A percentile compares a stretch with the other conserved stretches of the same genome.
Conservation (phyloP, 2,113 vertebrate species). For the Rhipidura dahli region DNA sequence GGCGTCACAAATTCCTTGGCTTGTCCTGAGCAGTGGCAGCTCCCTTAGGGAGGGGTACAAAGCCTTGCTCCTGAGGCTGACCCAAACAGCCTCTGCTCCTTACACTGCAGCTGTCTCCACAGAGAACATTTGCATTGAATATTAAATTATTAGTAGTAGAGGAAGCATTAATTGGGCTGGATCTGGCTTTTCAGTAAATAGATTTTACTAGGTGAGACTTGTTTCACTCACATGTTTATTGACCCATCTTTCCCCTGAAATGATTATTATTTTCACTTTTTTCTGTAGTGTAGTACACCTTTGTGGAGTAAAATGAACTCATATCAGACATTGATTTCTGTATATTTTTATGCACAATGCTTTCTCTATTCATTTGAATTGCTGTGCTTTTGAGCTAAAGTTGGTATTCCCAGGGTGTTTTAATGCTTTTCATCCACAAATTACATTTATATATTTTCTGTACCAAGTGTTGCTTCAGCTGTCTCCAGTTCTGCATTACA, state of each 20-base stretch:
- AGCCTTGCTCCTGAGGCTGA: not conserved
- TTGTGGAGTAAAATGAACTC: not conserved
- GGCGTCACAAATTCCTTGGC: not conserved
- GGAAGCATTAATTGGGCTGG: not conserved
- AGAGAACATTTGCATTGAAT: not conserved
- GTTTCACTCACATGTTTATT: conserved; percentile 10
- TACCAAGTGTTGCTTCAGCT: not conserved
- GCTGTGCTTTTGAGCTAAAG: not conserved
- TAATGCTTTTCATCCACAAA: not conserved
- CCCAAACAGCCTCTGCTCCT: not conserved
- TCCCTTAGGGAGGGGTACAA: not conserved
- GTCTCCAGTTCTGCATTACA: not conserved
- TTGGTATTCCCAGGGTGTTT: not conserved
- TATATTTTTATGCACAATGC: not conserved
- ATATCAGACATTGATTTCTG: not conserved
- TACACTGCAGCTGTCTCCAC: not conserved
- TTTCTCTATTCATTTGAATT: not conserved
- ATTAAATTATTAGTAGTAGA: not conserved
- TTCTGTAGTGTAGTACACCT: not conserved
- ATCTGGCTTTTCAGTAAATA: not conserved
- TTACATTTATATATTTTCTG: not conserved
- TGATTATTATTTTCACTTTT: conserved; percentile 1
- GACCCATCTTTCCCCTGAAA: not conserved
- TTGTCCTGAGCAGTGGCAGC: not conserved
- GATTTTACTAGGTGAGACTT: conserved; percentile 4